Percentiles rank a stretch among this genome's conserved stretches.
Conservation (phyloP, 2,888 invertebrate species). For the Hipparchia semele region DNA sequence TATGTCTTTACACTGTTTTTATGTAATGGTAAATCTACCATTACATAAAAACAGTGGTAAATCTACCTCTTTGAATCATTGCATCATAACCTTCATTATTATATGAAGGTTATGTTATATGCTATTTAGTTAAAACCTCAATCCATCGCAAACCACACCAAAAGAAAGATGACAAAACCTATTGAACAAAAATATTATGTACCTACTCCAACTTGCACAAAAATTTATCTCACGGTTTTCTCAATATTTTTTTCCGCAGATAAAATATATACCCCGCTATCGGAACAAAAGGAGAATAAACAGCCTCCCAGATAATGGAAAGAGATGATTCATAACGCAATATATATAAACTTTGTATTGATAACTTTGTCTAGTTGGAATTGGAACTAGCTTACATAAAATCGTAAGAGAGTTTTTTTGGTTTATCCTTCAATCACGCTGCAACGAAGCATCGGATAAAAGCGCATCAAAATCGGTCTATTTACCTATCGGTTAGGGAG, state of each 20-base stretch:
- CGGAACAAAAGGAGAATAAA: neutral
- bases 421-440: neutral
- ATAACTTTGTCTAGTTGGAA: neutral
- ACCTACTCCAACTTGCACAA: neutral
- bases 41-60: too few relatives aligned
- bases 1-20: too few relatives aligned
- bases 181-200: neutral
- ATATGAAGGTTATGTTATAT: too few relatives aligned
- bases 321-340: constrained; percentile 1
- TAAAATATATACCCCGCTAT: neutral
- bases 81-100: too few relatives aligned
- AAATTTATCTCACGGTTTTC: neutral
- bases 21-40: too few relatives aligned
- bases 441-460: too few relatives aligned
- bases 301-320: neutral
- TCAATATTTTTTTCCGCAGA: neutral
- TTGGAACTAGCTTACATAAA: neutral
- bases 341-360: neutral
- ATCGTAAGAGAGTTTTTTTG: too few relatives aligned
- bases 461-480: too few relatives aligned
- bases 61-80: too few relatives aligned
- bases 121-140: too few relatives aligned
- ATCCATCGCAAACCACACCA: too few relatives aligned
- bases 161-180: neutral
- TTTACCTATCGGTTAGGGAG: too few relatives aligned